Evolutionary conservation across 2,797 vertebrate species (phyloP), one percentile per base, ranked within the genome.

Genomic region (Enteromius paludinosus): DNA sequence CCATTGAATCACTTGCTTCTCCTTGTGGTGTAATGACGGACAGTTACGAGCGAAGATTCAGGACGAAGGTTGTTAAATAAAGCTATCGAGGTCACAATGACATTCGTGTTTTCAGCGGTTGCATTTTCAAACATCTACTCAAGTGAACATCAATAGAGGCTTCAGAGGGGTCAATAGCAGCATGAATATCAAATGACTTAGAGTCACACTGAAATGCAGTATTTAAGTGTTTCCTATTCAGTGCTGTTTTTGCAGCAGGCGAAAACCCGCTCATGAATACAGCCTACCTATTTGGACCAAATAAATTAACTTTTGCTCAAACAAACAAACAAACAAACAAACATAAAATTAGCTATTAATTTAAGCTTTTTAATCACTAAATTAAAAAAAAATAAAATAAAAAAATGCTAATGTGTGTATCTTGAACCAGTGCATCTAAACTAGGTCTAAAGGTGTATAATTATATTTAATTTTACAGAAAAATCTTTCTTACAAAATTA

Each of bases 81-180:
- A 62, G 61, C 28, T 62, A 17, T 62, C 3, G 14, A 30, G 61
- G 61, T 62, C 28, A 62, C 28, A 30, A 28, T 62, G 61, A 30
- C 38, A 43, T 62, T 62, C 6, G 3, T 15, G 14, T 62, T 62
- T 62, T 62, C 28, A 30, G 61, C 61, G 28, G 61, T 30, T 30
- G 28, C 61, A 30, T 17, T 62, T 62, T 30, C 61, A 30, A 62
- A 74, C 70, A 74, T 41, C 59, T 30, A 41, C 54, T 62, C 54
- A 49, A 65, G 61, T 64, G 79, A 82, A 65, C 79, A 74, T 74
- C 59, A 74, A 74, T 73, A 74, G 70, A 74, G 30, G 38, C 78
- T 61, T 71, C 8, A 47, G 65, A 79, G 59, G 17, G 33, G 65
- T 73, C 70, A 54, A 74, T 65, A 54, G 15, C 43, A 74, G 33